A percentile compares a stretch with the other conserved stretches of the same genome.
Evolutionary conservation across 2,888 invertebrate species (phyloP).

Genomic region (Podotricha telesiphe): DNA sequence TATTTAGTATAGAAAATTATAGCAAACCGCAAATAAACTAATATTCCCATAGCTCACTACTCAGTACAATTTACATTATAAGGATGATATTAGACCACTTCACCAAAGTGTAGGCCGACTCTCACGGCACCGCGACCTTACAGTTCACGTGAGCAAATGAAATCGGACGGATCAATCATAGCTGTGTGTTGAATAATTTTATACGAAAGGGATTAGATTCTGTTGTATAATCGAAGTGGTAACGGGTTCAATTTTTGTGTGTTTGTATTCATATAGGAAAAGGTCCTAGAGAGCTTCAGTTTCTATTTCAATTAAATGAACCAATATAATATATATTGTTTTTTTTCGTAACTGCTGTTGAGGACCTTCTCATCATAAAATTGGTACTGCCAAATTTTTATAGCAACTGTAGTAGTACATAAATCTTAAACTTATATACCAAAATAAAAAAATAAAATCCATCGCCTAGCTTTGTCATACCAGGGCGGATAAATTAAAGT

Average conservation of each 20-base stretch:
- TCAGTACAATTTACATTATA: slow-evolving; percentile 21
- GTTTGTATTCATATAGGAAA: no score
- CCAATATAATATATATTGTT: no score
- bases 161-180: slow-evolving; percentile 61
- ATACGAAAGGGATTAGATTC: neutral
- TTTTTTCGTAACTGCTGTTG: no score
- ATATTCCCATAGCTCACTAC: neutral
- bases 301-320: no score
- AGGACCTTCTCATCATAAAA: no score
- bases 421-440: no score
- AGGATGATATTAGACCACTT: slow-evolving; percentile 18
- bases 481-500: no score
- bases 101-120: slow-evolving; percentile 43
- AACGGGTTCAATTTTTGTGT: neutral
- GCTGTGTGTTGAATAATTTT: slow-evolving; percentile 27
- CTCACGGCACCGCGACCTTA: slow-evolving; percentile 57
- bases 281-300: no score
- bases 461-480: no score
- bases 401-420: no score
- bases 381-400: no score
- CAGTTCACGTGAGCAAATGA: slow-evolving; percentile 58
- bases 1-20: slow-evolving; percentile 3
- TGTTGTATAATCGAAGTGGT: neutral
- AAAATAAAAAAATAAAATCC: no score
- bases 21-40: slow-evolving; percentile 9